Evolutionary conservation across 53 echinoderm and acorn worm genomes (phyloP).

Genomic region (Temnopleurus reevesii): DNA sequence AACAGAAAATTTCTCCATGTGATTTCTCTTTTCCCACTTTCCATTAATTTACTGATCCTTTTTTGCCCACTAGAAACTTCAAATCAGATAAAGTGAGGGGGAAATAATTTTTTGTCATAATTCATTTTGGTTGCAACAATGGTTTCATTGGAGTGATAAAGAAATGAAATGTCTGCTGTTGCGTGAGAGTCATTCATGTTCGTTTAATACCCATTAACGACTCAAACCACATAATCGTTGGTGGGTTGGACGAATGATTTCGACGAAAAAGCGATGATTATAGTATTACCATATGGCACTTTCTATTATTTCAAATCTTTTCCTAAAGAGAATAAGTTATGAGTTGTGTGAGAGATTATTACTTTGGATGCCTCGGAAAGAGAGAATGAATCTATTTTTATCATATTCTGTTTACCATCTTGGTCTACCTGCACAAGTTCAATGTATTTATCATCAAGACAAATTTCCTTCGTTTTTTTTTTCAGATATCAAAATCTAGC

Average conservation of each 20-base stretch:
- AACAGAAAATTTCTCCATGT: not conserved
- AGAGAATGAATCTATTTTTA: too few relatives aligned
- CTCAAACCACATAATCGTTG: not conserved
- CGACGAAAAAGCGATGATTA: not conserved
- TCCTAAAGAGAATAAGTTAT: too few relatives aligned
- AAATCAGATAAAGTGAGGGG: not conserved
- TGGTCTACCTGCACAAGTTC: too few relatives aligned
- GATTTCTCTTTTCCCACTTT: not conserved
- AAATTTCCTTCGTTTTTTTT: too few relatives aligned
- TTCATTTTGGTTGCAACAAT: slow-evolving; percentile 29
- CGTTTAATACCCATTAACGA: slow-evolving; percentile 15
- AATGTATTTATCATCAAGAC: too few relatives aligned
- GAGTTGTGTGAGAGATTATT: too few relatives aligned
- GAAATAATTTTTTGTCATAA: not conserved
- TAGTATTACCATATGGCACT: not conserved
- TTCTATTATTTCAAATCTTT: too few relatives aligned
- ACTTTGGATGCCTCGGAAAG: too few relatives aligned
- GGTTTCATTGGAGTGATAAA: not conserved
- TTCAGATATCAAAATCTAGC: not conserved
- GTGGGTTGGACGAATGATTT: not conserved
- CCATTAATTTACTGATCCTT: slow-evolving; percentile 19
- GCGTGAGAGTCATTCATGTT: slow-evolving; percentile 16
- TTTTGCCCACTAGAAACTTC: not conserved
- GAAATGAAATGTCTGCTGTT: not conserved
- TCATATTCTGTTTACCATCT: too few relatives aligned